Evolutionary conservation across 2,888 invertebrate genomes (phyloP), one percentile per base, ranked within the genome.

Genomic region (Metacarcinus magister): DNA sequence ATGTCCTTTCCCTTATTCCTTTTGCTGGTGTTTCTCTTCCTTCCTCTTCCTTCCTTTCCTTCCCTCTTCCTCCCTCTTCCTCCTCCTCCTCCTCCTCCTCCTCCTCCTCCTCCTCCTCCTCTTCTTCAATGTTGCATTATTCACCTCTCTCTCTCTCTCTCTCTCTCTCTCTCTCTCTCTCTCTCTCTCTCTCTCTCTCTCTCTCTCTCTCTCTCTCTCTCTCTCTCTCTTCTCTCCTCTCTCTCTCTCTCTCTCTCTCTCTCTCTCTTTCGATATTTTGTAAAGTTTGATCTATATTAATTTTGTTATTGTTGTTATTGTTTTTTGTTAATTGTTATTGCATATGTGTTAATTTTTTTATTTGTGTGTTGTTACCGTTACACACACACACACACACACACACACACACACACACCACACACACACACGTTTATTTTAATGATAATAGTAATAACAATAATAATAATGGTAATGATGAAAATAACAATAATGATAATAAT

Each of bases 321-420:
- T 54, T 54, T n/a, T n/a, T n/a, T n/a, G n/a, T n/a, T n/a, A n/a
- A 16, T 54, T 54, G 54, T 54, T 54, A 54, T 54, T 54, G 54
- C 54, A 16, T 54, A 16, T 54, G 54, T 54, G 54, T 54, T 54
- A 16, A 0, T 54, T 10, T 0, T 54, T 2, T 54, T 54, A 16
- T n/a, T 13, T 54, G 8, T 54, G 54, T 54, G 54, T 54, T 54
- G 54, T 16, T 54, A 54, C 54, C 19, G 32, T 87, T 87, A 28
- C 10, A 82, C 87, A 87, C 87, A 87, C 87, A 87, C 87, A 87
- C 87, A 87, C 87, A 87, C 87, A 87, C 87, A 87, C 87, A 87
- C 87, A 87, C 87, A 87, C 87, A 87, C 87, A 87, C 87, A 87
- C 87, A 87, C 87, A 87, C 87, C 87, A 87, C 87, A 87, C 87